Base-by-base conservation (phyloP, 2,888 invertebrate genomes). In the Mesorhabditis spiculigera region DNA sequence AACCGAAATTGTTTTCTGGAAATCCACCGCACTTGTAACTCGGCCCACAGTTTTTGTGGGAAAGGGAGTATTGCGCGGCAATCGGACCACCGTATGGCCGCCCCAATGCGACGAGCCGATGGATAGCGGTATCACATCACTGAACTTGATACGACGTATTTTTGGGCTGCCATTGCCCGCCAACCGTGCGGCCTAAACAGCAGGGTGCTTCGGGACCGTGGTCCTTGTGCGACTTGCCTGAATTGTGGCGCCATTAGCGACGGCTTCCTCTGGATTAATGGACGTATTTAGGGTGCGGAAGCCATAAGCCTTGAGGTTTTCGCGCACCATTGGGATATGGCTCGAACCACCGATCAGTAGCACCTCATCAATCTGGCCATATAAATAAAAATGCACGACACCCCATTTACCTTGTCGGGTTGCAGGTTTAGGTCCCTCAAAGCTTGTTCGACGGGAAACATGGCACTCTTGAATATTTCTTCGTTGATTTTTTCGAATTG, bases 321-420 rank as follows among this genome's bases (percentile, higher is more conserved):
- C n/a, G 10, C n/a, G 8, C n/a, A 50, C 58, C 58, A 13, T 50
- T 50, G 58, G 58, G 58, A 50, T 50, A 10, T n/a, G 8, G 58
- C 58, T 50, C n/a, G 58, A 50, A n/a, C 58, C 58, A n/a, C 58
- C 58, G n/a, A 50, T n/a, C 58, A 50, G 8, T n/a, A 50, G n/a
- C n/a, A 50, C n/a, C 58, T 50, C 58, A 50, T 50, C 58, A 50
- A 50, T 50, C 58, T 50, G n/a, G n/a, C 8, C n/a, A n/a, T 28
- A 28, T 28, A 28, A 28, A 28, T 28, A 28, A 28, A 28, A 28
- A 28, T 28, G 28, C 28, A 28, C 28, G n/a, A 50, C 58, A 50
- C n/a, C n/a, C 8, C n/a, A 50, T n/a, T 50, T n/a, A 50, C 58
- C n/a, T 50, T n/a, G n/a, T 10, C 58, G n/a, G 58, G 10, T n/a